phyloP scores from a whole-genome alignment of 2,113 vertebrate genomes.

The Chloroceryle aenea region DNA sequence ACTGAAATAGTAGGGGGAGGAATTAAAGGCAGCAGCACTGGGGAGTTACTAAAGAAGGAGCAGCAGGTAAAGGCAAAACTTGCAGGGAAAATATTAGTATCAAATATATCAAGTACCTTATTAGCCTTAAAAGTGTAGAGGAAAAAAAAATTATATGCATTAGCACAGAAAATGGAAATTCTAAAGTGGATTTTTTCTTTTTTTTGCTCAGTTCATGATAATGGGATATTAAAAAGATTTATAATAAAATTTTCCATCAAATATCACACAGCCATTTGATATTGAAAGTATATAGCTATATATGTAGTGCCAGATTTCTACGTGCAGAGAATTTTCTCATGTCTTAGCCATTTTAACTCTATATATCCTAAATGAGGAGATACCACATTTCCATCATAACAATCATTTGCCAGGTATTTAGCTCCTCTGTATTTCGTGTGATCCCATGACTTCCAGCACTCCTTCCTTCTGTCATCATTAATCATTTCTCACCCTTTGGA shows the following conservation, averaged over 20 bases:
- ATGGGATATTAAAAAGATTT: background rate
- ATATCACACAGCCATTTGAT: background rate
- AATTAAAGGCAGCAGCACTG: background rate
- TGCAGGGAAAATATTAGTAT: background rate
- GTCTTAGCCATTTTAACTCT: background rate
- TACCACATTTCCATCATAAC: too few species aligned
- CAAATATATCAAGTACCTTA: background rate
- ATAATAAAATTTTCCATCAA: background rate
- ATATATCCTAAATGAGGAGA: background rate
- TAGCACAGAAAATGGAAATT: background rate
- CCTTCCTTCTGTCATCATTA: background rate
- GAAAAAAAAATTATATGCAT: background rate
- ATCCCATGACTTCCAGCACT: background rate
- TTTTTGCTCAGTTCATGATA: background rate
- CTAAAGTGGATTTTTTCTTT: background rate
- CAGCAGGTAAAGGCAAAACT: background rate
- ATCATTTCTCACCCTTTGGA: background rate
- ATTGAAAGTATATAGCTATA: too few species aligned
- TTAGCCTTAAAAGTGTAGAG: background rate
- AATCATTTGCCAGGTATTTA: background rate
- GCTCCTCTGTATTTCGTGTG: background rate
- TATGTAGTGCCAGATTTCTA: background rate
- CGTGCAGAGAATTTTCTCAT: background rate
- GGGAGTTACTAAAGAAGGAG: background rate
- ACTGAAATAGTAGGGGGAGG: background rate